Base-by-base conservation (phyloP, 1,140 invertebrate species). In the Zelostemma sp. region DNA sequence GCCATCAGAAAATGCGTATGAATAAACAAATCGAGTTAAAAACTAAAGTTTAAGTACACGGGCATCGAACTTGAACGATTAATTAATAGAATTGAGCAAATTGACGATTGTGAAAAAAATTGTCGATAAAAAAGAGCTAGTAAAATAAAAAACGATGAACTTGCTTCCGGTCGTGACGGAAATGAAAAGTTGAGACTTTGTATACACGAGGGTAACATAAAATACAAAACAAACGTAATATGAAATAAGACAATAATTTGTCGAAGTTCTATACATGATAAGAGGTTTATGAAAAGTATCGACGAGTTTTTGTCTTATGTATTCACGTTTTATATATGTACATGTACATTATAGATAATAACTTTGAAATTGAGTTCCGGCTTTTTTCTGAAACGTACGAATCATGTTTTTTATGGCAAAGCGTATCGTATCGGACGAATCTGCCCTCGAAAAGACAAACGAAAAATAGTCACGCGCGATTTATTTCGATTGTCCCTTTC, bases 341-440 rank as follows among this genome's bases (percentile, higher is more conserved):
- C 59, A 62, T 54, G 57, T 68, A 68, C 11, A 11, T 31, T 6
- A 31, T 31, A 31, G n/a, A 31, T 31, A 31, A 31, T 31, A 31
- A 31, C n/a, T n/a, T n/a, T n/a, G n/a, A n/a, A n/a, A n/a, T 64
- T 53, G 60, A 70, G 61, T 70, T 53, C 57, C 57, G 68, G 14
- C 61, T 15, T 41, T n/a, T 48, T 18, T n/a, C n/a, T 66, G 59
- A 71, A 71, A 66, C 66, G 51, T 66, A 71, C 68, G 66, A 71
- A 71, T 66, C 62, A 62, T 62, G 62, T n/a, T n/a, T n/a, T n/a
- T n/a, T n/a, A n/a, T 65, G 58, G 62, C 68, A 70, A 70, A 70
- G 68, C 68, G 68, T 71, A 71, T 71, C 62, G 18, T 71, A 58
- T 71, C 62, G 68, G 68, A 71, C 68, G 68, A 62, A 71, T 70